A percentile compares a stretch with the other conserved stretches of the same genome.
These are phyloP conservation scores for Brachionus sp. DNA, from an alignment of 1,140 invertebrate species.

Conservation along the genomic window DNA sequence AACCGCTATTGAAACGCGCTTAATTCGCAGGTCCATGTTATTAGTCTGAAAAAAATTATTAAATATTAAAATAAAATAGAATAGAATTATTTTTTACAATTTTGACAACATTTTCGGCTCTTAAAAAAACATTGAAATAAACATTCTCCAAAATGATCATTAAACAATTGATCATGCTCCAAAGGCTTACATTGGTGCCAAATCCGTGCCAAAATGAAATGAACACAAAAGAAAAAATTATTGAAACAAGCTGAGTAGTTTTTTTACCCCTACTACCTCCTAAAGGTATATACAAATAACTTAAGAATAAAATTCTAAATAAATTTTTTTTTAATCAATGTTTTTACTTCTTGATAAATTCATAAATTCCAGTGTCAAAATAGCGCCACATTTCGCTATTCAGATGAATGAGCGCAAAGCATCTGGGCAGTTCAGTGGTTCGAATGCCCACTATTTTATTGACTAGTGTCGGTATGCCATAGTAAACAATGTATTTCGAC, in stretches of 20 bases:
- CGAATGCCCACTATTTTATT: not conserved
- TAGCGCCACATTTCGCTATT: slow-evolving; percentile 40
- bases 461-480: slow-evolving; percentile 4
- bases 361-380: slow-evolving; percentile 43
- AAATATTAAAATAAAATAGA: not conserved
- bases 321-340: not conserved
- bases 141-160: slow-evolving; percentile 2
- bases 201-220: slow-evolving; percentile 42
- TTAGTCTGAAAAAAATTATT: not conserved
- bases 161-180: slow-evolving; percentile 2
- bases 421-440: slow-evolving; percentile 30
- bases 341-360: slow-evolving; percentile 39
- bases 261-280: slow-evolving; percentile 26
- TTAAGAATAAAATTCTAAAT: not conserved
- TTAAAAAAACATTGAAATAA: not conserved
- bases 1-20: not conserved
- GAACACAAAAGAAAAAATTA: slow-evolving; percentile 23
- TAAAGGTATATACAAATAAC: slow-evolving; percentile 43
- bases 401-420: slow-evolving; percentile 8
- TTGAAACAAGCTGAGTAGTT: not conserved
- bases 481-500: slow-evolving; percentile 25
- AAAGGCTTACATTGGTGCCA: not conserved
- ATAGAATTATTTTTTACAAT: not conserved
- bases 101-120: not conserved
- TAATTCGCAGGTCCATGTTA: not conserved